Evolutionary conservation across 1,140 invertebrate genomes (phyloP).

Genomic region (Thaumetopoea pityocampa): DNA sequence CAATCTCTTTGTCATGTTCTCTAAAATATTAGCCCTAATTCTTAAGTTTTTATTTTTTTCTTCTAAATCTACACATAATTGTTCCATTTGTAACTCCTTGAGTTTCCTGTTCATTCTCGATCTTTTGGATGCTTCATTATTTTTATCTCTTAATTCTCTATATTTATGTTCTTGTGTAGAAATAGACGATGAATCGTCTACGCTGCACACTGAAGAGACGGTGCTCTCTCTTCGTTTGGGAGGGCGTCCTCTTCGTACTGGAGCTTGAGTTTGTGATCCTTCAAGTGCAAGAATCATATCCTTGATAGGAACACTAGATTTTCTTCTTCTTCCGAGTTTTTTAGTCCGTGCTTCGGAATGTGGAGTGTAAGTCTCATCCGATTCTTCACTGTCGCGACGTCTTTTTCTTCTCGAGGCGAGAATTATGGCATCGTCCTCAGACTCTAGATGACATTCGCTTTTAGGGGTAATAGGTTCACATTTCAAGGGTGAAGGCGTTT

Average conservation of each 20-base stretch:
- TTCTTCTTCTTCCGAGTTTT: constrained; percentile 48
- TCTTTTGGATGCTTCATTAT: constrained; percentile 85
- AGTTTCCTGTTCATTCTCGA: constrained; percentile 84
- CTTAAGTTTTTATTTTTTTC: constrained; percentile 61
- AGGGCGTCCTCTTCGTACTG: constrained; percentile 53
- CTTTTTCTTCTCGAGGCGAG: constrained; percentile 34
- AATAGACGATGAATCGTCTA: constrained; percentile 46
- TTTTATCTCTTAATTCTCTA: constrained; percentile 82
- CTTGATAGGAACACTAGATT: constrained; percentile 55
- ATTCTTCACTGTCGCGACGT: constrained; percentile 57
- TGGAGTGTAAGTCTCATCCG: constrained; percentile 59
- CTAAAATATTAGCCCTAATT: constrained; percentile 54
- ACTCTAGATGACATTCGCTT: constrained; percentile 54
- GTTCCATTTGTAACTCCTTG: constrained; percentile 77
- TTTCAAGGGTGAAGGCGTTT: constrained; percentile 35
- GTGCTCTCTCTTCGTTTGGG: constrained; percentile 60
- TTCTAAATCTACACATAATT: constrained; percentile 57
- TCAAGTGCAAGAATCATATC: constrained; percentile 61
- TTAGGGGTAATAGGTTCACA: constrained; percentile 59
- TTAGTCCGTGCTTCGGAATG: constrained; percentile 42
- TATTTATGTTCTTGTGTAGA: constrained; percentile 74
- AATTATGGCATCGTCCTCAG: constrained; percentile 47
- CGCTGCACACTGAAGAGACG: constrained; percentile 52
- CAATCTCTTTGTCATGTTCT: constrained; percentile 61
- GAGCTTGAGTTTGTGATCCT: constrained; percentile 47